These are phyloP conservation scores for Griposia aprilina DNA, from an alignment of 2,888 invertebrate genomes.

Conservation along the genomic window DNA sequence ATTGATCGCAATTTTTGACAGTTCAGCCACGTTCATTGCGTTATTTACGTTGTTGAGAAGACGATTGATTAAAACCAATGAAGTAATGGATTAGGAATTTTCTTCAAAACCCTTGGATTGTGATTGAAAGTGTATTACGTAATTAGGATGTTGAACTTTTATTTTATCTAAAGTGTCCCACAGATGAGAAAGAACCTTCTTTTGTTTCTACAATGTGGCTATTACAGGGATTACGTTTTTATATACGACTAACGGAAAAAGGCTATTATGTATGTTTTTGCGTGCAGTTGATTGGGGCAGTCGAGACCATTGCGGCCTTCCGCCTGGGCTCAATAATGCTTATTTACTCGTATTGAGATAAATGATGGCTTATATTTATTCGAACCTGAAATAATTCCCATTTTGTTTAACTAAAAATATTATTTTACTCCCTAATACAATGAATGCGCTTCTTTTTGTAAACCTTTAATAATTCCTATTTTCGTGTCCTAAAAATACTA, in stretches of 20 bases:
- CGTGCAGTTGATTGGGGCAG: slow-evolving; percentile 29
- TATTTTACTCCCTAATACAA: neutral
- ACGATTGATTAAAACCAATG: too few relatives aligned
- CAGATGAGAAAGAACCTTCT: slow-evolving; percentile 14
- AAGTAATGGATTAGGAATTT: too few relatives aligned
- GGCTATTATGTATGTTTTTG: slow-evolving; percentile 61
- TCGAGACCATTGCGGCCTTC: slow-evolving; percentile 33
- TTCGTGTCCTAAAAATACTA: neutral
- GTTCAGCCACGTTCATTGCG: too few relatives aligned
- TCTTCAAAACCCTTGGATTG: too few relatives aligned
- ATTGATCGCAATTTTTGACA: too few relatives aligned
- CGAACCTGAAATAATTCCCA: neutral
- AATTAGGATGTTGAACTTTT: neutral
- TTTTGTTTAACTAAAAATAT: neutral
- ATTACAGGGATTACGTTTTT: slow-evolving; percentile 54
- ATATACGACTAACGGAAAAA: slow-evolving; percentile 57
- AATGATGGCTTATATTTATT: neutral
- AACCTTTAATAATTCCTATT: neutral
- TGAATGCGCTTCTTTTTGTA: neutral
- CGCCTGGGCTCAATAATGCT: neutral
- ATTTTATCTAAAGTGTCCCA: neutral
- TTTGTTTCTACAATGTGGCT: neutral
- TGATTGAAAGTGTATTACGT: too few relatives aligned
- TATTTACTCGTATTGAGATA: slow-evolving; percentile 17
- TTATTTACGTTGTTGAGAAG: too few relatives aligned